Percentiles rank a stretch among this genome's conserved stretches.
Conservation (phyloP, 2,888 invertebrate species). For the Noctua pronuba region DNA sequence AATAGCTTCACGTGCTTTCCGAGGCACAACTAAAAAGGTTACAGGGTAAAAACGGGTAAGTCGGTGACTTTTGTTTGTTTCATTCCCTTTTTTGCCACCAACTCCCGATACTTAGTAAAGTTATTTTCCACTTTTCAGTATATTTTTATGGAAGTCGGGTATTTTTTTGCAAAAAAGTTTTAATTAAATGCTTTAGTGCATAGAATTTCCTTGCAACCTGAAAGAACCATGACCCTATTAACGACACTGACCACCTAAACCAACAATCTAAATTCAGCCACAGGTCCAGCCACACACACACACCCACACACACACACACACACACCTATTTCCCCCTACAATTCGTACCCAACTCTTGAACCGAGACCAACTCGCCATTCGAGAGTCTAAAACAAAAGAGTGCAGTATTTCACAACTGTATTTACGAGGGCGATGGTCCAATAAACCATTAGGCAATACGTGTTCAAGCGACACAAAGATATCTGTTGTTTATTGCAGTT, state of each 20-base stretch:
- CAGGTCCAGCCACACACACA: neutral
- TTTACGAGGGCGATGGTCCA: slow-evolving; percentile 37
- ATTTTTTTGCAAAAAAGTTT: too few relatives aligned
- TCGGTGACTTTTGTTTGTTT: too few relatives aligned
- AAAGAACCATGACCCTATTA: neutral
- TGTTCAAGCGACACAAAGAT: slow-evolving; percentile 35
- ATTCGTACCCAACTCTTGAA: slow-evolving; percentile 1
- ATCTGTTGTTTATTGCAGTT: slow-evolving; percentile 41
- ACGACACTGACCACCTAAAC: neutral
- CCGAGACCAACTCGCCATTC: neutral
- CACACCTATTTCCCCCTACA: neutral
- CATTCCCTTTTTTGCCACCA: too few relatives aligned
- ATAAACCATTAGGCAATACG: slow-evolving; percentile 36
- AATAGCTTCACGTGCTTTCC: too few relatives aligned
- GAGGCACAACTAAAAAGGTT: too few relatives aligned
- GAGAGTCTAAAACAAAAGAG: slow-evolving; percentile 25
- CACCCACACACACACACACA: too few relatives aligned
- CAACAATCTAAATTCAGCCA: neutral
- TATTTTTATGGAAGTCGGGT: too few relatives aligned
- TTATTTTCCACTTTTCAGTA: too few relatives aligned
- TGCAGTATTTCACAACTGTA: slow-evolving; percentile 38
- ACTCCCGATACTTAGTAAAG: too few relatives aligned
- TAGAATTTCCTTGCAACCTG: neutral
- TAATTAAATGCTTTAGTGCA: neutral
- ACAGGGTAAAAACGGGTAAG: too few relatives aligned